Conservation (phyloP, 2,888 invertebrate genomes). For the Conomelus anceps region DNA sequence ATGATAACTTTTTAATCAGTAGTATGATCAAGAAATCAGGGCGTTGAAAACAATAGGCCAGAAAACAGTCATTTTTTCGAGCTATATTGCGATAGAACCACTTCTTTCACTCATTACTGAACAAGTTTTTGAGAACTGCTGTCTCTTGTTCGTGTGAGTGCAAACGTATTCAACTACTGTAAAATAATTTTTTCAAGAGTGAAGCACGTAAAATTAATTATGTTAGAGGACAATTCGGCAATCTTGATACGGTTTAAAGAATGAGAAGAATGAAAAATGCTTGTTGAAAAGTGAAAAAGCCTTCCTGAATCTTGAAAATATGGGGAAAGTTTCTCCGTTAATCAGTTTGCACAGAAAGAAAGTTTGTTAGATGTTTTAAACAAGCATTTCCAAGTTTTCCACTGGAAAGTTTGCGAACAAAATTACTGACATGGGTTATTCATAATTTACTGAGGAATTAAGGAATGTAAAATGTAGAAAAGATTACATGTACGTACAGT, state of each 20-base stretch:
- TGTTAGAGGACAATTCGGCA: not conserved
- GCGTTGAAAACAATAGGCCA: no score
- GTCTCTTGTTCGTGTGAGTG: not conserved
- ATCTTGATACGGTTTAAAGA: not conserved
- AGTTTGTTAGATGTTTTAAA: not conserved
- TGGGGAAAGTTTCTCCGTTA: not conserved
- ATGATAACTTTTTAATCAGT: no score
- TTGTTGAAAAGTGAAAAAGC: not conserved
- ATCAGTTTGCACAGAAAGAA: not conserved
- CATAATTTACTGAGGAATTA: not conserved
- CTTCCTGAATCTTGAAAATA: not conserved
- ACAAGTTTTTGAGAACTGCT: not conserved
- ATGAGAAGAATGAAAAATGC: not conserved
- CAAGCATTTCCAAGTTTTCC: not conserved
- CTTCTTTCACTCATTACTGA: no score
- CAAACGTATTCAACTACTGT: not conserved
- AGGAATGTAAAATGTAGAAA: not conserved
- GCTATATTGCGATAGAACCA: no score
- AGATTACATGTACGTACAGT: not conserved
- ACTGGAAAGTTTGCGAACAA: not conserved
- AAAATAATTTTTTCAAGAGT: not conserved
- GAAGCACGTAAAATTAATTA: not conserved
- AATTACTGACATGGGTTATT: not conserved
- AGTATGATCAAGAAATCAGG: no score
- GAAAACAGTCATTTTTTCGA: no score